Evolutionary conservation across 2,113 vertebrate species (phyloP).

Genomic region (Syngnathus scovelli): DNA sequence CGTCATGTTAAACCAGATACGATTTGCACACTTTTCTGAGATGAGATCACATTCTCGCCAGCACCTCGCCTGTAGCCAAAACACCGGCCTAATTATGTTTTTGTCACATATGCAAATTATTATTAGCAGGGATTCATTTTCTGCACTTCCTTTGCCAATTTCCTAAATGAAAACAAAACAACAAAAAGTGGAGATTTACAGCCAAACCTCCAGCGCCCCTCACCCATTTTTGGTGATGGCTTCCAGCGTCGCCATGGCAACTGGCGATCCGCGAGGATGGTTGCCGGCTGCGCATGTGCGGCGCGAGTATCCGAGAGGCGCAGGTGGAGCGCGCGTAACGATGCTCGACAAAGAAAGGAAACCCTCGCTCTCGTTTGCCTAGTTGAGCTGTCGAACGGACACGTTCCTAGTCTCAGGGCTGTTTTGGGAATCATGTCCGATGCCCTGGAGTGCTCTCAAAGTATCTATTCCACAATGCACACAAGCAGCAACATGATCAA

Average conservation of each 20-base stretch:
- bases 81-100: slow-evolving; percentile 62
- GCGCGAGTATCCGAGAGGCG: slow-evolving; percentile 71
- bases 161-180: slow-evolving; percentile 69
- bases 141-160: slow-evolving; percentile 72
- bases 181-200: slow-evolving; percentile 66
- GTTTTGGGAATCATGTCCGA: not conserved
- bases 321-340: slow-evolving; percentile 77
- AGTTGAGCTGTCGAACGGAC: too few relatives aligned
- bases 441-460: too few relatives aligned
- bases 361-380: slow-evolving; percentile 65
- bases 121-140: slow-evolving; percentile 75
- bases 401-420: not conserved
- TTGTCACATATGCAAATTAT: slow-evolving; percentile 74
- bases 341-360: slow-evolving; percentile 39
- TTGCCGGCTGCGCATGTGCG: slow-evolving; percentile 71
- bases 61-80: slow-evolving; percentile 69
- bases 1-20: slow-evolving; percentile 39
- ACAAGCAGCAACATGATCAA: too few relatives aligned
- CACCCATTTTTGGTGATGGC: slow-evolving; percentile 48
- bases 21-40: slow-evolving; percentile 45
- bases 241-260: slow-evolving; percentile 72
- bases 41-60: slow-evolving; percentile 60
- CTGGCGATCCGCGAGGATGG: slow-evolving; percentile 67
- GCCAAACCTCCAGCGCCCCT: not conserved
- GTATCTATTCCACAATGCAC: too few relatives aligned